These are phyloP conservation scores for Onthophagus sagittarius DNA, from an alignment of 2,888 invertebrate genomes.

Conservation along the genomic window DNA sequence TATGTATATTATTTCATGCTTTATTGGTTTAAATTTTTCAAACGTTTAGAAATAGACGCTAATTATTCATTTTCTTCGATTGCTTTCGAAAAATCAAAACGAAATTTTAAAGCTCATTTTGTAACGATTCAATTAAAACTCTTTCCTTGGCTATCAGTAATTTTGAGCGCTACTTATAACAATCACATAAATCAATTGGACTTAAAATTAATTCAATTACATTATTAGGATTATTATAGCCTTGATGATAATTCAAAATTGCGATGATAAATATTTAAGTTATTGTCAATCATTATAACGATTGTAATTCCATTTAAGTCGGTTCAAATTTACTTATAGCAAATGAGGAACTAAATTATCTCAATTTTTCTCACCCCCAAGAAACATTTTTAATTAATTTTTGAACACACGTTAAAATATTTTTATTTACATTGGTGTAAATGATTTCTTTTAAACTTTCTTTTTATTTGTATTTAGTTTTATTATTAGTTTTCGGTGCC, in stretches of 20 bases:
- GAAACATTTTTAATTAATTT: neutral
- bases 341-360: conserved; percentile 16
- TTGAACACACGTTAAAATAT: neutral
- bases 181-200: conserved; percentile 1
- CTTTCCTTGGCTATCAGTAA: conserved; percentile 14
- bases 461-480: too few relatives aligned
- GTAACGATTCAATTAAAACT: too few relatives aligned
- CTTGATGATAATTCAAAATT: neutral
- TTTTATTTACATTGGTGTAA: conserved; percentile 21
- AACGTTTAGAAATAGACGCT: neutral
- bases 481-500: neutral
- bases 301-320: neutral
- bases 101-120: too few relatives aligned
- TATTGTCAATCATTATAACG: conserved; percentile 16
- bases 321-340: conserved; percentile 21
- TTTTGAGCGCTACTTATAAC: neutral
- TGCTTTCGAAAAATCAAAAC: neutral
- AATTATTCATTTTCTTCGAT: neutral
- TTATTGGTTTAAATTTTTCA: neutral
- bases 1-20: neutral
- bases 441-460: neutral
- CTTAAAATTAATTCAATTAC: neutral
- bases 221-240: neutral
- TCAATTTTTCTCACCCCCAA: neutral
- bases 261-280: too few relatives aligned